These are phyloP conservation scores for Dicerorhinus sumatrensis DNA, from an alignment of 2,113 vertebrate species.

Conservation along the genomic window DNA sequence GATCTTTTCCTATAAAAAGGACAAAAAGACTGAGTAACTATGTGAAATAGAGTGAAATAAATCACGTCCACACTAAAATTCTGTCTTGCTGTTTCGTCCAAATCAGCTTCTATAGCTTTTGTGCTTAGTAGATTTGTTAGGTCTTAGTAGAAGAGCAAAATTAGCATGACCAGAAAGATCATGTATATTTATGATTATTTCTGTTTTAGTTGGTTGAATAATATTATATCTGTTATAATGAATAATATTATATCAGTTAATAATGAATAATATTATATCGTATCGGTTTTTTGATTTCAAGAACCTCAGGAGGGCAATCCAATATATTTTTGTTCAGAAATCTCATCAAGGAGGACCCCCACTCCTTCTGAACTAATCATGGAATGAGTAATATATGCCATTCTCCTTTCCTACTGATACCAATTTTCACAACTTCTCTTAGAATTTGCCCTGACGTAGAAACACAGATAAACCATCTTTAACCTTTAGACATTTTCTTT, in stretches of 20 bases:
- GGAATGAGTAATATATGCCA: not conserved
- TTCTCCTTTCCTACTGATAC: not conserved
- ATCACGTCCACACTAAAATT: not conserved
- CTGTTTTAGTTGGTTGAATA: constrained; percentile 16
- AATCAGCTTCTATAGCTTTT: constrained; percentile 21
- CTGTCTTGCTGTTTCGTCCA: constrained; percentile 27
- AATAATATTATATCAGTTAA: not conserved
- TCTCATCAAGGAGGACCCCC: not conserved
- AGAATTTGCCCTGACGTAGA: constrained; percentile 12
- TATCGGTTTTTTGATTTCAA: not conserved
- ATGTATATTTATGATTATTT: not conserved
- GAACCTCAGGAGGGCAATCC: not conserved
- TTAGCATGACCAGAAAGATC: constrained; percentile 22
- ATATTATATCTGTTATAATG: not conserved
- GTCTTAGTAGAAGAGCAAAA: not conserved
- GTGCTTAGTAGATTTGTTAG: not conserved
- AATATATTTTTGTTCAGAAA: constrained; percentile 40
- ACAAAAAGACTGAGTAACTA: not conserved
- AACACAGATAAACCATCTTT: not conserved
- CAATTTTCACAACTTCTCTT: constrained; percentile 11
- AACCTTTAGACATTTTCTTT: not conserved
- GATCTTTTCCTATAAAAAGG: not conserved
- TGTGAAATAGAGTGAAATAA: not conserved
- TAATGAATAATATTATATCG: not conserved
- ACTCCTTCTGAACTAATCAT: constrained; percentile 8